Conservation (phyloP, 2,888 invertebrate species). For the Blastobasis adustella region DNA sequence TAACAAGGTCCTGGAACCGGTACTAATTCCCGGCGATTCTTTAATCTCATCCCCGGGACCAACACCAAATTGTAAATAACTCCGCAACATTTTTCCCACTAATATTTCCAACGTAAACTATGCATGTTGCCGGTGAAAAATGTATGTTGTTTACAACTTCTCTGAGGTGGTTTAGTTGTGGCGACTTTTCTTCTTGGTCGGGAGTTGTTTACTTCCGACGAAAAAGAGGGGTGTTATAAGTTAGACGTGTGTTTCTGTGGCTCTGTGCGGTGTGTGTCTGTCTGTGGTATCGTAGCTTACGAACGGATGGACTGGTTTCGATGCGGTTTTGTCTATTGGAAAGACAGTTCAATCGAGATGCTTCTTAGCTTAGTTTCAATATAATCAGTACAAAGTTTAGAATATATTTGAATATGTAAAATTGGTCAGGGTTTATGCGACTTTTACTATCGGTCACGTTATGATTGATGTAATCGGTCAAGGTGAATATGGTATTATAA, state of each 20-base stretch:
- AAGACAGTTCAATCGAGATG: no score
- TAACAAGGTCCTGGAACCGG: no score
- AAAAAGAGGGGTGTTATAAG: no score
- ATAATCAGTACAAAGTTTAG: neutral
- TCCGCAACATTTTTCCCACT: conserved; percentile 50
- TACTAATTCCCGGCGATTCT: conserved; percentile 10
- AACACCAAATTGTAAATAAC: conserved; percentile 35
- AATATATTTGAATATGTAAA: neutral
- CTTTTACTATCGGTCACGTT: neutral
- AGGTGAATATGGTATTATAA: no score
- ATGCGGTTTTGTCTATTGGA: no score
- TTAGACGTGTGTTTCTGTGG: no score
- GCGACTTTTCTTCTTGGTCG: conserved; percentile 20
- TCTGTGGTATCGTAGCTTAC: no score
- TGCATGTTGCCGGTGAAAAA: conserved; percentile 60
- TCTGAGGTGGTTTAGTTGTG: conserved; percentile 18
- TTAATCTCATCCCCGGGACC: conserved; percentile 24
- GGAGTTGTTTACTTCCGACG: no score
- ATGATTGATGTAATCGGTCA: neutral
- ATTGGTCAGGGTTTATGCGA: neutral
- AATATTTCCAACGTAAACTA: conserved; percentile 61
- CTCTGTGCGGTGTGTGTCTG: no score
- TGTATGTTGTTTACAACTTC: conserved; percentile 37
- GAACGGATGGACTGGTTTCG: no score
- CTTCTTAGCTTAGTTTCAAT: neutral